Evolutionary conservation across 2,797 vertebrate species (phyloP).

Genomic region (Cheirogaleus major): DNA sequence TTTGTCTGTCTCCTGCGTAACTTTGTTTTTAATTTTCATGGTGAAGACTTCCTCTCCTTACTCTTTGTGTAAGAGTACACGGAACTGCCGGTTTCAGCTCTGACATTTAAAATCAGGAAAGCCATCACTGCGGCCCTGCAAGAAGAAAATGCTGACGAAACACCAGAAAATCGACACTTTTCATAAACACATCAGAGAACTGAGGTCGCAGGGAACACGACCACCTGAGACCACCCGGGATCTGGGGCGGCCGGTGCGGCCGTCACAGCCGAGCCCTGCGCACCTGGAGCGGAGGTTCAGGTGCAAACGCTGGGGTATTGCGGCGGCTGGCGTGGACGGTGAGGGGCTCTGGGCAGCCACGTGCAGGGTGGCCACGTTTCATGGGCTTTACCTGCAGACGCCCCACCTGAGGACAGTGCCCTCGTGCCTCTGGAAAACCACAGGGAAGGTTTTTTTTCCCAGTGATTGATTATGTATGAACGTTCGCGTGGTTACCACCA

Average conservation of each 20-base stretch:
- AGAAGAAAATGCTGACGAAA: background rate
- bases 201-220: background rate
- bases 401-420: background rate
- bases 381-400: background rate
- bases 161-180: background rate
- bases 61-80: background rate
- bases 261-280: fast-evolving
- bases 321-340: background rate
- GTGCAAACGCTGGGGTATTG: fast-evolving
- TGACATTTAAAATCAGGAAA: background rate
- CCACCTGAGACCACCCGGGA: too few relatives aligned
- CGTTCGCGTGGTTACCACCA: background rate
- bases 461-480: background rate
- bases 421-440: too few relatives aligned
- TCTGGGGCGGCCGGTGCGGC: fast-evolving
- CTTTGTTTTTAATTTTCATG: background rate
- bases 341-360: fast-evolving
- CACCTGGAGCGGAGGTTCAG: fast-evolving
- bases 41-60: background rate
- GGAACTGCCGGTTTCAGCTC: background rate
- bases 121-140: too few relatives aligned
- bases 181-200: background rate
- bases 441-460: fast-evolving
- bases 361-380: fast-evolving
- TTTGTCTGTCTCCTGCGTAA: background rate